These are phyloP conservation scores for Gandaritis pyraliata DNA, from an alignment of 2,888 invertebrate genomes.

Conservation along the genomic window DNA sequence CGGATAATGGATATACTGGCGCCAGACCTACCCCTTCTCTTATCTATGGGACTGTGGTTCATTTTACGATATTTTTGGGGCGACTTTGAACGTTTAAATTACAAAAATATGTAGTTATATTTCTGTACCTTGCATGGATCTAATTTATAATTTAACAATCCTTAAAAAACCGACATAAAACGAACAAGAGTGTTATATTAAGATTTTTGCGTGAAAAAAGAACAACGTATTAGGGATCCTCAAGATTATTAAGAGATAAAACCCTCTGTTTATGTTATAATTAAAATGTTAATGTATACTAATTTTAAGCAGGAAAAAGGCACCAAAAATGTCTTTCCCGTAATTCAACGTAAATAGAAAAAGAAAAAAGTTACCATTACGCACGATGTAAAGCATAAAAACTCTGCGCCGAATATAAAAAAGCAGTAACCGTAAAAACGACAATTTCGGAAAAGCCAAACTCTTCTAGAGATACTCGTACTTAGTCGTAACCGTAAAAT, in stretches of 20 bases:
- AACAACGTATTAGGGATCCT: slow-evolving; percentile 18
- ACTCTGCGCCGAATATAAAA: slow-evolving; percentile 40
- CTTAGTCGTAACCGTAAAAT: slow-evolving; percentile 46
- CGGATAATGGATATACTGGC: slow-evolving; percentile 63
- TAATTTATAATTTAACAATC: too few relatives aligned
- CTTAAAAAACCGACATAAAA: too few relatives aligned
- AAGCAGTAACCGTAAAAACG: slow-evolving; percentile 47
- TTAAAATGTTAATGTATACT: slow-evolving; percentile 30
- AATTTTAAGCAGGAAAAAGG: slow-evolving; percentile 21
- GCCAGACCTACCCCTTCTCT: slow-evolving; percentile 47
- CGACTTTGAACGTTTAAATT: slow-evolving; percentile 15
- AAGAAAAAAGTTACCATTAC: slow-evolving; percentile 25
- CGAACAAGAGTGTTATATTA: too few relatives aligned
- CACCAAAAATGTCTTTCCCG: slow-evolving; percentile 12
- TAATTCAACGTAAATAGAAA: slow-evolving; percentile 19
- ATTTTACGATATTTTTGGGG: slow-evolving; percentile 10
- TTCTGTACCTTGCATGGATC: too few relatives aligned
- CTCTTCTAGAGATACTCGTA: slow-evolving; percentile 50
- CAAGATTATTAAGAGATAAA: slow-evolving; percentile 27
- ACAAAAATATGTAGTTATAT: background rate
- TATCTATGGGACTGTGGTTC: slow-evolving; percentile 10
- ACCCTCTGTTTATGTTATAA: slow-evolving; percentile 30
- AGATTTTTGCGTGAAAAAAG: too few relatives aligned
- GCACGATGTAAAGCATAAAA: slow-evolving; percentile 32
- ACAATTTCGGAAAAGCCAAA: slow-evolving; percentile 50